Base-by-base conservation (phyloP, 2,888 invertebrate species). In the Rosalia funebris region DNA sequence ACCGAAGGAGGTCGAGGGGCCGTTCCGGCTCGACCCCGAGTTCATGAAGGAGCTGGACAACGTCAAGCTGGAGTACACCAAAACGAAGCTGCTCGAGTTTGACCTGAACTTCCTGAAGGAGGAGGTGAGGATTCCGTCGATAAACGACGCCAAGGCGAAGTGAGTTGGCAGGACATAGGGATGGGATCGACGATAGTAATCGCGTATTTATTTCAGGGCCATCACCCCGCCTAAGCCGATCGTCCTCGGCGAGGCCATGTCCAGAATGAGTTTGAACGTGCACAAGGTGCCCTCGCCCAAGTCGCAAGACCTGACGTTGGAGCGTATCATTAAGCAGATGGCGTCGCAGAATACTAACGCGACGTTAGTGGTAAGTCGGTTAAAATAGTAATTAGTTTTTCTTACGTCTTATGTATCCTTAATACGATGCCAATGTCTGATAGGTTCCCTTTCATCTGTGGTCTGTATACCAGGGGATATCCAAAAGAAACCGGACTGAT, bases 1-100 rank as follows among this genome's bases (percentile, higher is more conserved):
- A 17, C 82, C 86, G 42, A 71, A 71, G 47, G 78, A 78, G 54
- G 78, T 87, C 2, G 83, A 87, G 0, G 93, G 93, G 14, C 92
- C 92, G 16, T 95, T 92, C 80, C 88, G 90, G 0, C 83, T 95
- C 45, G 93, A 95, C 79, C 87, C 89, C 12, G 86, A 88, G 57
- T 83, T 91, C 62, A 85, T 93, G 69, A 87, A 88, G 20, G 86
- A 87, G 69, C 84, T 93, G 47, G 93, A 93, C 77, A 69, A 65
- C 7, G 57, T 66, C 2, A 70, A 72, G 41, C 68, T 71, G 17
- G 66, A 70, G 15, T 58, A 69, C 15, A 59, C 72, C 4, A 77
- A 59, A 42, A 15, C 56, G 1, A 48, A 65, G 15, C 52, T 86
- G 34, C 71, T 79, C 19, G 82, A 83, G 60, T 76, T 80, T 57